Conservation (phyloP, 2,113 vertebrate genomes). For the Oncorhynchus tshawytscha region DNA sequence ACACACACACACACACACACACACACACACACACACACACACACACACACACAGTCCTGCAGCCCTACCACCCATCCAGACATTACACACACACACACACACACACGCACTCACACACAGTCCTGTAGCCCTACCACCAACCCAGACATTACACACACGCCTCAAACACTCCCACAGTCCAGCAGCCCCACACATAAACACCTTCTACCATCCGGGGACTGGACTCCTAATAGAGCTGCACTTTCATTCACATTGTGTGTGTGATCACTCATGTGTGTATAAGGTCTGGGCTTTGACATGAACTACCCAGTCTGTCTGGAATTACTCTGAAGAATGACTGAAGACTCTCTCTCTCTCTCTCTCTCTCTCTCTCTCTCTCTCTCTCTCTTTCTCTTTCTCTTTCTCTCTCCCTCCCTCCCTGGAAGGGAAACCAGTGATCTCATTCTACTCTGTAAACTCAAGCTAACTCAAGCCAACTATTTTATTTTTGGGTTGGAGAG, state of each 20-base stretch:
- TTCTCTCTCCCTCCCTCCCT: no score
- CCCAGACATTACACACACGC: neutral
- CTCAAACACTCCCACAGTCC: constrained; percentile 7
- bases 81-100: neutral
- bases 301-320: constrained; percentile 16
- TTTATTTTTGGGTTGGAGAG: constrained; percentile 26
- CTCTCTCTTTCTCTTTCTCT: rapidly evolving
- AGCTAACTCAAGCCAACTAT: constrained; percentile 62
- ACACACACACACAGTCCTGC: neutral
- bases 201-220: neutral
- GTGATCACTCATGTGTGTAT: neutral
- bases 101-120: constrained; percentile 23
- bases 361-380: no score
- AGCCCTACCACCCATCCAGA: constrained; percentile 2
- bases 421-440: constrained; percentile 52
- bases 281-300: constrained; percentile 10
- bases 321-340: constrained; percentile 27
- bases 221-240: neutral
- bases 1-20: neutral
- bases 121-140: no score
- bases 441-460: constrained; percentile 59
- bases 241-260: constrained; percentile 7
- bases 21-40: constrained; percentile 13
- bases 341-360: no score
- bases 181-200: constrained; percentile 26